Conservation (phyloP, 2,888 invertebrate genomes). For the Gordius sp. region DNA sequence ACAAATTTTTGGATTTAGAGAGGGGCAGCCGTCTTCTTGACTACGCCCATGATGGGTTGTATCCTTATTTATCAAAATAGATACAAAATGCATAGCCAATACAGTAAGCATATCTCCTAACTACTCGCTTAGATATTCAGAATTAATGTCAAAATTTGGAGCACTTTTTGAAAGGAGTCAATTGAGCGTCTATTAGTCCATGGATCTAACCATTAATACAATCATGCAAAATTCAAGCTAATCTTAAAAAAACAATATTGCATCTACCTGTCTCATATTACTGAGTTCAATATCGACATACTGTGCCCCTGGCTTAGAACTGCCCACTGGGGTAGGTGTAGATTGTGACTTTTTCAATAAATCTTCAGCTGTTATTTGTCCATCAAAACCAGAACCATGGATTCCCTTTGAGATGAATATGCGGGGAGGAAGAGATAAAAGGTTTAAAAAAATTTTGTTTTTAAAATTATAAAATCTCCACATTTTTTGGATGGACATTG, state of each 20-base stretch:
- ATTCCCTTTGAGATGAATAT: too few species aligned
- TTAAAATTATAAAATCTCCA: neutral
- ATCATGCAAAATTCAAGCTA: constrained; percentile 13
- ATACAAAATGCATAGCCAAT: too few species aligned
- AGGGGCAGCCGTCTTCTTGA: too few species aligned
- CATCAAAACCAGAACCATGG: neutral
- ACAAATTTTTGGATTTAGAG: too few species aligned
- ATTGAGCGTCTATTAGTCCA: too few species aligned
- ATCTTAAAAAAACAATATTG: neutral
- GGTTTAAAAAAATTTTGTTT: neutral
- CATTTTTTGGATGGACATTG: neutral
- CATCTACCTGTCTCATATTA: constrained; percentile 41
- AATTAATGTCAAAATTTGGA: too few species aligned
- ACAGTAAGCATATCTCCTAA: too few species aligned
- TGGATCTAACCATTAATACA: too few species aligned
- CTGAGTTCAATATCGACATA: constrained; percentile 54
- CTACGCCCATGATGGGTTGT: too few species aligned
- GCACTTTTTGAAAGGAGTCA: too few species aligned
- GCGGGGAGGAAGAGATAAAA: neutral
- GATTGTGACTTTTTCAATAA: constrained; percentile 33
- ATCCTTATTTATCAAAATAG: too few species aligned
- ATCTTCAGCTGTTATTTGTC: constrained; percentile 41
- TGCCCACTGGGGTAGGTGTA: constrained; percentile 21
- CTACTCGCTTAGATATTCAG: too few species aligned
- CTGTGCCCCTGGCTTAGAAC: neutral